These are phyloP conservation scores for Stegana nigrithorax DNA, from an alignment of 2,888 invertebrate genomes.

Conservation along the genomic window DNA sequence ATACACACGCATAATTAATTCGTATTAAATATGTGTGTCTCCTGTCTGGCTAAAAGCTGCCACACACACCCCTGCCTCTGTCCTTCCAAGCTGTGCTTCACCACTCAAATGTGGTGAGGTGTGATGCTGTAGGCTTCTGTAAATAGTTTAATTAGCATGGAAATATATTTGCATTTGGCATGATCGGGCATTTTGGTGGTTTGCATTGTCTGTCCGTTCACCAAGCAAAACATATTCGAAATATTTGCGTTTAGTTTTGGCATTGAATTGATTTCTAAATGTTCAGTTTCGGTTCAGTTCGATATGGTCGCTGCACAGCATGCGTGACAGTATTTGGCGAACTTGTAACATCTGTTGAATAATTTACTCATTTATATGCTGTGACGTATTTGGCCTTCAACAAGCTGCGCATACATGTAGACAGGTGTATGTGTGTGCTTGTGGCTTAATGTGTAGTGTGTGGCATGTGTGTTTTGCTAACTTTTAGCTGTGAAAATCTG, in stretches of 20 bases:
- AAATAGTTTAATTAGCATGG: conserved; percentile 39
- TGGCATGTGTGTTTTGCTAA: too few species aligned
- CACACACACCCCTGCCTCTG: not conserved
- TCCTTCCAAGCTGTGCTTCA: too few species aligned
- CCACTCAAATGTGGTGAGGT: too few species aligned
- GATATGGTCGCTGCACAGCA: not conserved
- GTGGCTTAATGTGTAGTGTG: too few species aligned
- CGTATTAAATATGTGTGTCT: conserved; percentile 33
- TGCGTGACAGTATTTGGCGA: not conserved
- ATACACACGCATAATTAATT: conserved; percentile 43
- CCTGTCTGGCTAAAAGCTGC: conserved; percentile 11
- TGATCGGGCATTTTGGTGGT: too few species aligned
- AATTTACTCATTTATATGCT: conserved; percentile 52
- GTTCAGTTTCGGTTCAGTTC: conserved; percentile 27
- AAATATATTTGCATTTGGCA: conserved; percentile 33
- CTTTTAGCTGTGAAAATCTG: too few species aligned
- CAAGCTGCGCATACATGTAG: too few species aligned
- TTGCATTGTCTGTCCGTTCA: not conserved
- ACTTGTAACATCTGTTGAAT: conserved; percentile 44
- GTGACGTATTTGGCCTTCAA: too few species aligned
- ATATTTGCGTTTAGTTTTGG: conserved; percentile 15
- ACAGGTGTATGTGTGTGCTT: too few species aligned
- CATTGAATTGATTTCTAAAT: conserved; percentile 46
- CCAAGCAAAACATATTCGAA: conserved; percentile 6
- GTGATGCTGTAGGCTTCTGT: too few species aligned